These are phyloP conservation scores for Adelphocoris suturalis DNA, from an alignment of 2,888 invertebrate species.

Conservation along the genomic window DNA sequence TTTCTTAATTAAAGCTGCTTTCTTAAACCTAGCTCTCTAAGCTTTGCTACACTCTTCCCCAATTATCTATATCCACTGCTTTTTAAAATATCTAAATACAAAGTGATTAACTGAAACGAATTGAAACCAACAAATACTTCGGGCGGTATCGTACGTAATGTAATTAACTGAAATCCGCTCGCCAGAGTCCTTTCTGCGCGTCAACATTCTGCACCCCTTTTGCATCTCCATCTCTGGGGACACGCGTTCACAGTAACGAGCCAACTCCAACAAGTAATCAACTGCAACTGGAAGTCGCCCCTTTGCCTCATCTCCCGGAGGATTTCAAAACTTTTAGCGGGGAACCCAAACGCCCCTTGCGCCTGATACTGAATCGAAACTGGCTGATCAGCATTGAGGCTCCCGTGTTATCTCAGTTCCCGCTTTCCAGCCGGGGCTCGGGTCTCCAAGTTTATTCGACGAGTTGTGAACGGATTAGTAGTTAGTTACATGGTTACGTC, in stretches of 20 bases:
- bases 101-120: too few species aligned
- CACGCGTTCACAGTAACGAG: conserved; percentile 59
- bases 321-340: conserved; percentile 57
- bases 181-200: not conserved
- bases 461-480: conserved; percentile 41
- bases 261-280: conserved; percentile 65
- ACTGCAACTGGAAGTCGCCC: conserved; percentile 51
- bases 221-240: conserved; percentile 20
- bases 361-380: conserved; percentile 27
- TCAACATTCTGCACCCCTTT: conserved; percentile 1
- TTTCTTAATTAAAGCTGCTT: too few species aligned
- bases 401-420: conserved; percentile 1
- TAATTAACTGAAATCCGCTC: too few species aligned
- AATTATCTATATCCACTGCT: too few species aligned
- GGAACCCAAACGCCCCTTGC: conserved; percentile 8
- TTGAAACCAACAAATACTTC: not conserved
- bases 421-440: not conserved
- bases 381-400: conserved; percentile 27
- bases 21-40: too few species aligned
- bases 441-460: conserved; percentile 28
- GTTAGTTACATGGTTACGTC: conserved; percentile 19
- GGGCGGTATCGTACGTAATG: not conserved
- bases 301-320: conserved; percentile 12
- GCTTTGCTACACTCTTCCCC: too few species aligned
- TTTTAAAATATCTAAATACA: too few species aligned